Percentiles rank a stretch among this genome's conserved stretches.
Conservation (phyloP, 2,888 invertebrate species). For the Seladonia tumulorum region DNA sequence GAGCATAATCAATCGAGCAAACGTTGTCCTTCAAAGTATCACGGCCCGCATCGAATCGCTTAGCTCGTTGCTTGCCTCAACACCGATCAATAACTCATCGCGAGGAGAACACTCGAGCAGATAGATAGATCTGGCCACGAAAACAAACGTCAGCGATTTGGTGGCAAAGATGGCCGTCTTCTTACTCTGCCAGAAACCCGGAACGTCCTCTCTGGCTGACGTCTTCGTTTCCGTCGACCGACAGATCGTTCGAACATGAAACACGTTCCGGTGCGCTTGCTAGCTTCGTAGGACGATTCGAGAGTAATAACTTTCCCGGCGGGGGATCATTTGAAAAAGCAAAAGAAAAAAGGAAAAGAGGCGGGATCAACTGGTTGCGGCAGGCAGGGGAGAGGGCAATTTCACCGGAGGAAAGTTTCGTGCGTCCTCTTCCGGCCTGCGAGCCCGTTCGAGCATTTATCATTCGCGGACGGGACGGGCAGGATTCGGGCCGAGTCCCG, state of each 20-base stretch:
- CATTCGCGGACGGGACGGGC: neutral
- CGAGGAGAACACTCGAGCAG: neutral
- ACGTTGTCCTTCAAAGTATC: neutral
- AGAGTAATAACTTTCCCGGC: neutral
- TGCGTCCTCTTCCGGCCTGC: neutral
- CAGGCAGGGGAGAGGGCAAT: too few relatives aligned
- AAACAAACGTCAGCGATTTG: constrained; percentile 9
- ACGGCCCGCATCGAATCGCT: neutral
- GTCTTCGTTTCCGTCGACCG: neutral
- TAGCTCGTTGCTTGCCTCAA: neutral
- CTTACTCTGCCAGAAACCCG: neutral
- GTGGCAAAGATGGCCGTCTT: constrained; percentile 1
- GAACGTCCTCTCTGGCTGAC: neutral
- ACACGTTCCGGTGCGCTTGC: neutral
- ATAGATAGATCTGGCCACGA: neutral
- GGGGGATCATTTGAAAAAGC: neutral
- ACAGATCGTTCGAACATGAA: neutral
- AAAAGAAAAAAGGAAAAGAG: neutral
- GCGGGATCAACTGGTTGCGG: constrained; percentile 16
- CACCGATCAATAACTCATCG: constrained; percentile 2
- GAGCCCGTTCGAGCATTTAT: constrained; percentile 21
- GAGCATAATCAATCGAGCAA: neutral
- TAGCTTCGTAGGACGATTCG: neutral
- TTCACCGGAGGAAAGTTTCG: constrained; percentile 9
- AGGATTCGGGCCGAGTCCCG: neutral